Evolutionary conservation across 2,888 invertebrate genomes (phyloP).

Genomic region (Rhopalosiphum nymphaeae): DNA sequence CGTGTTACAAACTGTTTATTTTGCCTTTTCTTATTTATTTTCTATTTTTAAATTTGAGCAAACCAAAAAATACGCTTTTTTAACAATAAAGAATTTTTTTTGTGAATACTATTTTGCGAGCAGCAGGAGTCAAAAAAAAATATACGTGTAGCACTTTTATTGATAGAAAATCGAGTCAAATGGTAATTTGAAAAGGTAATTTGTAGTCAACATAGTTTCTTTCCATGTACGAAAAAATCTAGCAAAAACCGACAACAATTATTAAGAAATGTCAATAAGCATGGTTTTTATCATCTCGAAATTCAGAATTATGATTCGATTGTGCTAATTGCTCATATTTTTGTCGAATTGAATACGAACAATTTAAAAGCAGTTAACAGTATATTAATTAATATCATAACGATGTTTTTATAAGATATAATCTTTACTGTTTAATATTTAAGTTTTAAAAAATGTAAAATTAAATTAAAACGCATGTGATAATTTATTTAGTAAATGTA

Average conservation of each 20-base stretch:
- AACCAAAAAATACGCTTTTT: not conserved
- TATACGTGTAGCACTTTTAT: not conserved
- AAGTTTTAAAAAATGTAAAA: too few species aligned
- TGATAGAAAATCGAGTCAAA: not conserved
- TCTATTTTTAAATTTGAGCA: not conserved
- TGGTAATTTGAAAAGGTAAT: not conserved
- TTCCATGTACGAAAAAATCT: not conserved
- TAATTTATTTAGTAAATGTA: too few species aligned
- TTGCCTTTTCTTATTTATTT: not conserved
- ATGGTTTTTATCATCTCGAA: not conserved
- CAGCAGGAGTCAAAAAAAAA: not conserved
- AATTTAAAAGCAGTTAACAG: not conserved
- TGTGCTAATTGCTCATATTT: not conserved
- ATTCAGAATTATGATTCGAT: not conserved
- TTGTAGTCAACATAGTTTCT: not conserved
- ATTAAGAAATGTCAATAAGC: not conserved
- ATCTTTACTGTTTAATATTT: too few species aligned
- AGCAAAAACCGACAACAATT: not conserved
- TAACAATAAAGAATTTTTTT: not conserved
- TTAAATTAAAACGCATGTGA: too few species aligned
- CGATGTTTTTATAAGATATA: not conserved
- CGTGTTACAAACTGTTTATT: not conserved
- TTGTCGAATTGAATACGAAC: not conserved
- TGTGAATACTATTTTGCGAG: not conserved
- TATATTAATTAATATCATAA: not conserved